phyloP scores from a whole-genome alignment of 1,140 invertebrate species.

The Sarcophaga bullata region DNA sequence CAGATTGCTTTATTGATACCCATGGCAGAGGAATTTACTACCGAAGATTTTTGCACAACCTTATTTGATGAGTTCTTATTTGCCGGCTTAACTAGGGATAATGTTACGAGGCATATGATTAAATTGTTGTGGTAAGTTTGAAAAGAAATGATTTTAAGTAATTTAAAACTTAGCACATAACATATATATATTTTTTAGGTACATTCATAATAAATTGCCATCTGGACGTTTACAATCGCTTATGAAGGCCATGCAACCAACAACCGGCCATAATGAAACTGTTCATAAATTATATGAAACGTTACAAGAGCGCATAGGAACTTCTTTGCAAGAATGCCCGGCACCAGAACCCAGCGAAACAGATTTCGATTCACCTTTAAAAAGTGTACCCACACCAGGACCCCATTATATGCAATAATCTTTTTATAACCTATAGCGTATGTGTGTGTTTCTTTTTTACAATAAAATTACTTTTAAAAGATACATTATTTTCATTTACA shows the following conservation, averaged over 20 bases:
- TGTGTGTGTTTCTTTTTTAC: background rate
- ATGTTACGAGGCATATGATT: slow-evolving; percentile 92
- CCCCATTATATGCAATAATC: slow-evolving; percentile 70
- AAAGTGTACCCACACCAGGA: slow-evolving; percentile 85
- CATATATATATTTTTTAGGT: slow-evolving; percentile 56
- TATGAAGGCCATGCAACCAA: slow-evolving; percentile 89
- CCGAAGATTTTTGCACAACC: slow-evolving; percentile 94
- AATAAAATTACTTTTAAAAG: background rate
- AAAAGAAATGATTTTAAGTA: background rate
- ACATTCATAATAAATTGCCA: slow-evolving; percentile 89
- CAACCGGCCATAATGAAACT: slow-evolving; percentile 84
- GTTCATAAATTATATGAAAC: slow-evolving; percentile 83
- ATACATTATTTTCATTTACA: slow-evolving; percentile 5
- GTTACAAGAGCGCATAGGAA: slow-evolving; percentile 81
- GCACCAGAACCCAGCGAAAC: slow-evolving; percentile 71
- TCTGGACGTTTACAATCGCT: slow-evolving; percentile 80
- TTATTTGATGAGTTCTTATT: slow-evolving; percentile 97
- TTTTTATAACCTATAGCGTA: background rate
- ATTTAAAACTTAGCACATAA: too few species aligned
- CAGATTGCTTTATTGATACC: slow-evolving; percentile 87
- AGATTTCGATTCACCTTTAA: slow-evolving; percentile 84
- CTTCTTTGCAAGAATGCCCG: slow-evolving; percentile 72
- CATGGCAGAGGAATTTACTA: slow-evolving; percentile 90
- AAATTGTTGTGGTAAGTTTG: slow-evolving; percentile 87
- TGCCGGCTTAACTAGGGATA: slow-evolving; percentile 86